Evolutionary conservation across 2,888 invertebrate species (phyloP), one percentile per base, ranked within the genome.

Genomic region (Sarcophaga rosellei): DNA sequence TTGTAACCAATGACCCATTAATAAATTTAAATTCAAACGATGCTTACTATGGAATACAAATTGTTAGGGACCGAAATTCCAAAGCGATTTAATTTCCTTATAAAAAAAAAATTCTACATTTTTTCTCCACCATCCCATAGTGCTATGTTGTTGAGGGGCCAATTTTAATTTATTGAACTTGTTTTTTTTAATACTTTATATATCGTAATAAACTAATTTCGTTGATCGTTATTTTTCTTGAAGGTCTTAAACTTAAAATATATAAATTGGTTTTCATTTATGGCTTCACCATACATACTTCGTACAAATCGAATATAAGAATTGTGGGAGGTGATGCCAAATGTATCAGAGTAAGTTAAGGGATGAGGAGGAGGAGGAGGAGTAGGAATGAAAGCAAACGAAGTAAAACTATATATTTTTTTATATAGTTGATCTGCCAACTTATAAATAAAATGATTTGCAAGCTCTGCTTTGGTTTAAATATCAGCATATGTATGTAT

Each of bases 381-480:
- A 53, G 44, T 74, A 45, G 45, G 53, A 21, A 59, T 79, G 57
- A 47, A 66, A 47, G 20, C 20, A 23, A 69, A 68, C 8, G n/a
- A 45, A 47, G 35, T 57, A 73, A 72, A 25, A 35, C 21, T n/a
- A 63, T 8, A 53, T 4, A 53, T 15, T 15, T 15, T 15, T 12
- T 11, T 47, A 47, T 12, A 12, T 12, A 92, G 93, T 91, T 90
- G 92, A 93, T 91, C 92, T 92, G 92, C 90, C 91, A 91, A 90
- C 92, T 91, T 91, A 92, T 93, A 92, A 92, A 92, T 92, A 92
- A 92, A 90, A 91, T 89, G 90, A 90, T 91, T 89, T 88, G 87
- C 82, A 87, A 83, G 77, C 75, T 80, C 70, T 73, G 68, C 72
- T 72, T 72, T 72, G 12, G 15, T 53, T 53, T 53, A 53, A 15